phyloP scores from a whole-genome alignment of 2,113 vertebrate genomes.

The Phylloscopus trochiloides region DNA sequence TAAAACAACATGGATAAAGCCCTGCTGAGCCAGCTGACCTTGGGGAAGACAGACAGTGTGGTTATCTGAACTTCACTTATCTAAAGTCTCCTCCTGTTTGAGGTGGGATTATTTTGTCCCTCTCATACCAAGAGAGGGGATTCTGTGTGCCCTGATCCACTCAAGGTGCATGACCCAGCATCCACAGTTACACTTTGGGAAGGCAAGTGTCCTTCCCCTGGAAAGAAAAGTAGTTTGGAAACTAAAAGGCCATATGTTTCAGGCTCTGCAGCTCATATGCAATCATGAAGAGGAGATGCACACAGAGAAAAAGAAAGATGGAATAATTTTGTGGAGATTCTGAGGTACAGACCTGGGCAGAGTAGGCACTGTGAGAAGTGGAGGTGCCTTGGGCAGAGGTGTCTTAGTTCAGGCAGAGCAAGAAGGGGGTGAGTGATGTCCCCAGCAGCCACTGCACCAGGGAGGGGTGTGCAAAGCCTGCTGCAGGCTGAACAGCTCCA shows the following conservation, averaged over 20 bases:
- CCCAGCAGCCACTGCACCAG: background rate
- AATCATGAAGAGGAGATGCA: background rate
- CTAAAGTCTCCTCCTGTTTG: slow-evolving; percentile 39
- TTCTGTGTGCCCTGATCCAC: background rate
- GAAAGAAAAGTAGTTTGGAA: background rate
- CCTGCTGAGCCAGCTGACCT: slow-evolving; percentile 45
- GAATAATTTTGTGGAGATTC: background rate
- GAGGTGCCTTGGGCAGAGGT: background rate
- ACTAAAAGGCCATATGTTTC: background rate
- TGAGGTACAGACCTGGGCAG: background rate
- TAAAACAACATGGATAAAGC: background rate
- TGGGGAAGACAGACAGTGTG: background rate
- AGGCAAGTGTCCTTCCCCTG: background rate
- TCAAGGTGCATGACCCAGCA: background rate
- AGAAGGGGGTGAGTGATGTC: background rate
- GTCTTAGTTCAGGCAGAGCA: background rate
- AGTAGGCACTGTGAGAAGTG: background rate
- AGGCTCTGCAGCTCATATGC: background rate
- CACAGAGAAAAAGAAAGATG: background rate
- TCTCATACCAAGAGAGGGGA: background rate
- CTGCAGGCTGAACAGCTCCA: background rate
- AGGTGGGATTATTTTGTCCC: background rate
- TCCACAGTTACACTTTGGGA: background rate
- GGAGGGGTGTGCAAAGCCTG: background rate
- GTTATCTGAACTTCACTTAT: slow-evolving; percentile 46